Conservation (phyloP, 2,888 invertebrate species). For the Oscheius sp. region DNA sequence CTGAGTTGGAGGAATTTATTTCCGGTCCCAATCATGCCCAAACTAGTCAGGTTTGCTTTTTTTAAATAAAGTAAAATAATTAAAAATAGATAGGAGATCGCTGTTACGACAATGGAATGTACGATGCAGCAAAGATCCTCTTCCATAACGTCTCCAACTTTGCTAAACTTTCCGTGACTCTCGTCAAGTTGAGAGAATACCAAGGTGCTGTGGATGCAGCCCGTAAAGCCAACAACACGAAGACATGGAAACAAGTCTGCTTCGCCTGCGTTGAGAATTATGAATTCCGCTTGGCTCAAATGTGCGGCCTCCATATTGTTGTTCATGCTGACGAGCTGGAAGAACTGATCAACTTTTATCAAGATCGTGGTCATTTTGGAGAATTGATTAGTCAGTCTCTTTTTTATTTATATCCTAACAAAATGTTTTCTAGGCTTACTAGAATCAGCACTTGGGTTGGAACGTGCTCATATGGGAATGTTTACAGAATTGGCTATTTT, state of each 20-base stretch:
- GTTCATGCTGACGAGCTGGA: conserved; percentile 99
- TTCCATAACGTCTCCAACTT: conserved; percentile 99
- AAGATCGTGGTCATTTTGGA: conserved; percentile 89
- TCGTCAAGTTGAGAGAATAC: conserved; percentile 96
- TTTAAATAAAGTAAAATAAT: background rate
- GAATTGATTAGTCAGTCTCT: conserved; percentile 86
- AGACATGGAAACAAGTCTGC: conserved; percentile 82
- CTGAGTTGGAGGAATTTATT: conserved; percentile 97
- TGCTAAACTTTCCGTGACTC: conserved; percentile 93
- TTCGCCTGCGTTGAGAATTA: conserved; percentile 99
- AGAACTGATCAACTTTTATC: conserved; percentile 98
- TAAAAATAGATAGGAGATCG: conserved; percentile 84
- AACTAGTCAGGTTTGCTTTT: conserved; percentile 91
- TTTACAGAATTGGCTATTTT: conserved; percentile 98
- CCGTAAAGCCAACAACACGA: conserved; percentile 87
- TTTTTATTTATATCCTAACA: background rate
- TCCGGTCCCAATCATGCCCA: conserved; percentile 99
- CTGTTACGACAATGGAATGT: conserved; percentile 98
- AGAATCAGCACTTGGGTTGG: conserved; percentile 77
- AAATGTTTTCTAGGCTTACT: conserved; percentile 46
- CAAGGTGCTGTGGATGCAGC: conserved; percentile 98
- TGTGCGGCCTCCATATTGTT: conserved; percentile 99
- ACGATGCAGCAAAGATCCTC: conserved; percentile 93
- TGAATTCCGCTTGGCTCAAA: conserved; percentile 98
- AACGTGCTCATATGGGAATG: conserved; percentile 99